Base-by-base conservation (phyloP, 2,113 vertebrate genomes). In the Coryphaenoides rupestris region DNA sequence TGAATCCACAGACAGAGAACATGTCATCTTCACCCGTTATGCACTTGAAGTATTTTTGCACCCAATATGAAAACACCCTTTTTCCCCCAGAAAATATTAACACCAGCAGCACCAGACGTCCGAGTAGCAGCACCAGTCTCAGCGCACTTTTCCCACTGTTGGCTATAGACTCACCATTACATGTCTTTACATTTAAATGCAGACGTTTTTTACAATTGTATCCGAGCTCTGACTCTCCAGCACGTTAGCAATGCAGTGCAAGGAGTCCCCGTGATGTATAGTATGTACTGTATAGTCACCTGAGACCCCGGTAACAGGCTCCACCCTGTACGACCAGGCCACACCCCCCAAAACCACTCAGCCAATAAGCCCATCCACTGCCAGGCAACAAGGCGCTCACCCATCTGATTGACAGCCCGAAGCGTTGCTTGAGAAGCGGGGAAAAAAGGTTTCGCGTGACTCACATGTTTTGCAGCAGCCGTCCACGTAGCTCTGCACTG, bases 391-490 rank as follows among this genome's bases (percentile, higher is more conserved):
- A 87, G 72, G 78, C 79, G 79, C 79, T 82, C 83, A 83, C 83
- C 83, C 70, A 58, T 65, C 63, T 63, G 76, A 86, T 77, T 65
- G 68, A 71, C 66, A 71, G 76, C 82, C 77, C 65, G 89, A 94
- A 88, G 90, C 89, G 70, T 66, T 55, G 84, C 78, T 40, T 59
- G 66, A 89, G 70, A 82, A 92, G 76, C 80, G 53, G 54, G 86
- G 9, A 40, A 40, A 12, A 40, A 87, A 76, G 66, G 73, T 85
- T 55, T 3, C 19, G 23, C 57, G 21, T 77, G 69, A 98, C 96
- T 98, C 93, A 99, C 97, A 98, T 81, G 93, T 98, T 90, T 88
- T 96, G 91, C 96, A 99, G 92, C 97, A 99, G 85, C 96, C 96
- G 65, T 96, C 94, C 46, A 94, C 94, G 70, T 93, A 98, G 5